phyloP scores from a whole-genome alignment of 2,888 invertebrate genomes.

The Drosophila mettleri region DNA sequence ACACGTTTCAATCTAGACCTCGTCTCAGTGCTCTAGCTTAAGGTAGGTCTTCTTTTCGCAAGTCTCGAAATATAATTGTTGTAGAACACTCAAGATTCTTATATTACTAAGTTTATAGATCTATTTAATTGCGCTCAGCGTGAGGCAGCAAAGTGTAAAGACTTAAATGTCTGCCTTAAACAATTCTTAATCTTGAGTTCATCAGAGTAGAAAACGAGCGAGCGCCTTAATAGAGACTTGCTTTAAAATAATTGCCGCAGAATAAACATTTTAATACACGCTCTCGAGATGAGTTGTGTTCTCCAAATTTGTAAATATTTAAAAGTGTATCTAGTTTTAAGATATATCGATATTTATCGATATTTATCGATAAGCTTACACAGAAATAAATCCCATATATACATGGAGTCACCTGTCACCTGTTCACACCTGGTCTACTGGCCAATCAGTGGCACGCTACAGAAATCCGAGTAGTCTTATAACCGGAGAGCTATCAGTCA shows the following conservation, averaged over 20 bases:
- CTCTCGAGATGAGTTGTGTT: neutral
- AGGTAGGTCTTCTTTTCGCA: slow-evolving; percentile 7
- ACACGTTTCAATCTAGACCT: slow-evolving; percentile 1
- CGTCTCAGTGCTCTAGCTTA: slow-evolving; percentile 1
- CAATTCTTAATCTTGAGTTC: neutral
- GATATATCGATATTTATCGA: neutral
- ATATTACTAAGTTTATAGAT: neutral
- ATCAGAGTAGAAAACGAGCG: neutral
- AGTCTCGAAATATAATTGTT: neutral
- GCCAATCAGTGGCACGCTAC: neutral
- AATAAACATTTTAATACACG: neutral
- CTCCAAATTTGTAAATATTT: neutral
- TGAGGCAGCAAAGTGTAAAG: neutral
- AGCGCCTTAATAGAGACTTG: neutral
- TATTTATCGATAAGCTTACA: neutral
- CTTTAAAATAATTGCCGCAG: neutral
- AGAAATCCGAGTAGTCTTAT: neutral
- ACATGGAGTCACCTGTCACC: neutral
- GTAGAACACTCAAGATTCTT: neutral
- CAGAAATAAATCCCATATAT: neutral
- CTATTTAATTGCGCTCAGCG: neutral
- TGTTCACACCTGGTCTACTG: neutral
- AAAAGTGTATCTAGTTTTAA: neutral
- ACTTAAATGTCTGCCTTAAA: neutral
- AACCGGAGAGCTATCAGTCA: too few relatives aligned